Base-by-base conservation (phyloP, 2,797 vertebrate genomes). In the Hippocampus kuda region DNA sequence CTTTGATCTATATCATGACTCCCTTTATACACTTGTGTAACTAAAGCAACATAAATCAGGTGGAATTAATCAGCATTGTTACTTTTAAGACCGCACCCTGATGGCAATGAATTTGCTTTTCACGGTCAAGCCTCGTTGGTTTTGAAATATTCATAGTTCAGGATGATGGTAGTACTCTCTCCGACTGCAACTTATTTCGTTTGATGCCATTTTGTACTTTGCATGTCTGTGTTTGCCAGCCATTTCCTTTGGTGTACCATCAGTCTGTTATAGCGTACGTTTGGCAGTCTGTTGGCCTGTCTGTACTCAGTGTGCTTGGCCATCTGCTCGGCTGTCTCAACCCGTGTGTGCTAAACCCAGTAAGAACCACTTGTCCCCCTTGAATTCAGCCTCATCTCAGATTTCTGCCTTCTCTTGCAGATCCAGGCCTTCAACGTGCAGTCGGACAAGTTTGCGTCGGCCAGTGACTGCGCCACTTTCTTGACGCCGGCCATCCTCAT, bases 341-440 rank as follows among this genome's bases (percentile, higher is more conserved):
- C 76, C 76, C 78, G 78, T 84, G 75, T 73, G 74, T 83, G 72
- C 60, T 70, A 81, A 81, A 68, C 74, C 69, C 69, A 78, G 38
- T 76, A 75, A 79, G 69, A 84, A 68, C 74, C 71, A 75, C 70
- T 83, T 77, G 79, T 77, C 79, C 77, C 80, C 75, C 74, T 75
- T 83, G 34, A 74, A 60, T 79, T 79, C 65, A 68, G 10, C 62
- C 70, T 83, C 75, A 83, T 86, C 80, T 53, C 46, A 78, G 5
- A 65, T 79, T 72, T 34, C 38, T 7, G 11, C 6, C 53, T 66
- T 76, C 68, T 57, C 66, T 70, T 77, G 12, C 83, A 98, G 96
- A 96, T 98, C 83, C 96, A 98, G 88, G 94, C 93, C 76, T 98
- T 98, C 85, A 88, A 94, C 15, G 83, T 95, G 67, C 90, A 92